These are phyloP conservation scores for Taenaris catops DNA, from an alignment of 2,888 invertebrate species.

Conservation along the genomic window DNA sequence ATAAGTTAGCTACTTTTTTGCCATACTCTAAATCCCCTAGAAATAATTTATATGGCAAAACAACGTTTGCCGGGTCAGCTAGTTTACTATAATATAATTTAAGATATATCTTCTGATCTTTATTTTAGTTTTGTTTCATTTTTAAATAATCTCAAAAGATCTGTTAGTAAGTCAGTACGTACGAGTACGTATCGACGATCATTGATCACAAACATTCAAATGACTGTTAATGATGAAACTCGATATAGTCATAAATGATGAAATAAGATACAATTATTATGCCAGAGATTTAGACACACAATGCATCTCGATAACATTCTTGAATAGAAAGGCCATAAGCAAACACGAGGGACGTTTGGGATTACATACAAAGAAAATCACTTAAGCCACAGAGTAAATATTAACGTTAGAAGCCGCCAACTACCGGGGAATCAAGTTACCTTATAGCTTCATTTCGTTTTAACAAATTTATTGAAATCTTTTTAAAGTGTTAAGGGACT, in stretches of 20 bases:
- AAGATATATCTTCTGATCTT: too few species aligned
- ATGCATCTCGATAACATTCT: constrained; percentile 34
- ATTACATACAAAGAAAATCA: constrained; percentile 47
- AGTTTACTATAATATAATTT: too few species aligned
- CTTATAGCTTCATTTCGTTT: constrained; percentile 66
- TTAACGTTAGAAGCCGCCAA: constrained; percentile 37
- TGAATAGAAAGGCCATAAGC: constrained; percentile 38
- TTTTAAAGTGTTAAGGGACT: constrained; percentile 1
- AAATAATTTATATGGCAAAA: too few species aligned
- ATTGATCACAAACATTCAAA: constrained; percentile 8
- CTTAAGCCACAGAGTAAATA: constrained; percentile 46
- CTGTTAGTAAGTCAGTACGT: too few species aligned
- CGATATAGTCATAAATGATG: constrained; percentile 16
- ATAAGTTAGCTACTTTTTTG: too few species aligned
- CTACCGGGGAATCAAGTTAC: constrained; percentile 53
- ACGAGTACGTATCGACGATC: constrained; percentile 4
- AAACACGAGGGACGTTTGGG: constrained; percentile 37
- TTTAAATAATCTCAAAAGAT: too few species aligned
- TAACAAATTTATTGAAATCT: constrained; percentile 68
- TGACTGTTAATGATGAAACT: constrained; percentile 16
- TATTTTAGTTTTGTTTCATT: too few species aligned
- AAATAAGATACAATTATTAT: constrained; percentile 25
- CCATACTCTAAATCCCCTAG: too few species aligned
- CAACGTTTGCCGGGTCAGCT: too few species aligned
- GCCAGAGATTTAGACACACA: constrained; percentile 22